These are phyloP conservation scores for Thera obeliscata DNA, from an alignment of 2,888 invertebrate species.

Conservation along the genomic window DNA sequence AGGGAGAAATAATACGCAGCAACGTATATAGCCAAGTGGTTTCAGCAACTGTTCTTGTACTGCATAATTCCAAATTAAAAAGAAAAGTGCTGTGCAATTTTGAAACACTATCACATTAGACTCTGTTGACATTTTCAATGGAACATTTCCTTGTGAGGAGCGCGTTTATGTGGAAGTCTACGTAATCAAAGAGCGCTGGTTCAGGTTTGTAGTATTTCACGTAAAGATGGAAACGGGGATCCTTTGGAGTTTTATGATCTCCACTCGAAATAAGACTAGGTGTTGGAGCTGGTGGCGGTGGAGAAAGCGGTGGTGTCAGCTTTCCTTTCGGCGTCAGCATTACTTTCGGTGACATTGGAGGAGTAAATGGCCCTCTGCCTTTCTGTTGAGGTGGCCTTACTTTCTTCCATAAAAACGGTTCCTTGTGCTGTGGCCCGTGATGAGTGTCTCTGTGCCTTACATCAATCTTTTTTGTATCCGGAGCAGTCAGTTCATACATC, in stretches of 20 bases:
- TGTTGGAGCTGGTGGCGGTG: conserved; percentile 52
- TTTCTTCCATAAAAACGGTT: conserved; percentile 75
- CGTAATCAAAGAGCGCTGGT: conserved; percentile 73
- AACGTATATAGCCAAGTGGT: conserved; percentile 58
- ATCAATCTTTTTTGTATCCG: conserved; percentile 46
- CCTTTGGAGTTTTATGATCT: conserved; percentile 50
- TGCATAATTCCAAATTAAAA: conserved; percentile 29
- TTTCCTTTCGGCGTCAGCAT: conserved; percentile 7
- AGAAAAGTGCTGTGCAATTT: conserved; percentile 28
- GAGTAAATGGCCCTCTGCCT: conserved; percentile 67
- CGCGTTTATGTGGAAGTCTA: conserved; percentile 72
- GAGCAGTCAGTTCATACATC: conserved; percentile 75
- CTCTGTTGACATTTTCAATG: conserved; percentile 58
- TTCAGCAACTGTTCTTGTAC: conserved; percentile 57
- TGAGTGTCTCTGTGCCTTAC: conserved; percentile 61
- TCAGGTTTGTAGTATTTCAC: conserved; percentile 72
- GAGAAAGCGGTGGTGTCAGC: conserved; percentile 25
- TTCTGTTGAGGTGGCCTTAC: conserved; percentile 51
- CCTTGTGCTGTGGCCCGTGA: conserved; percentile 65
- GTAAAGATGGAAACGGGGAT: conserved; percentile 74
- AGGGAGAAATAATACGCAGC: conserved; percentile 70
- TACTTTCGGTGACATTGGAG: conserved; percentile 44
- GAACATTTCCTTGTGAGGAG: conserved; percentile 65
- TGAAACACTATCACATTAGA: conserved; percentile 46
- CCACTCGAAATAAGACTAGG: conserved; percentile 39